Base-by-base conservation (phyloP, 2,888 invertebrate genomes). In the Napeogenes sylphis region DNA sequence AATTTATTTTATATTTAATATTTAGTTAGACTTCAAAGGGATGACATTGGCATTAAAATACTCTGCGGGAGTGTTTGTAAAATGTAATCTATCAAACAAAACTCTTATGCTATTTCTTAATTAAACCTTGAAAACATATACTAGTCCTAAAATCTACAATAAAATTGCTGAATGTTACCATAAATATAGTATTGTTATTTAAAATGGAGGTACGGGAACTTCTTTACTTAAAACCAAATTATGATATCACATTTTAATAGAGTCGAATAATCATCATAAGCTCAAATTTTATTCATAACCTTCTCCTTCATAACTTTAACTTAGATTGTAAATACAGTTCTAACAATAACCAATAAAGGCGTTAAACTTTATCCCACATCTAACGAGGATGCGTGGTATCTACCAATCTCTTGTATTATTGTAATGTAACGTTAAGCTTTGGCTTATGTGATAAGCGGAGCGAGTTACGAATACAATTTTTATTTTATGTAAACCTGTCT, bases 321-420 rank as follows among this genome's bases (percentile, higher is more conserved):
- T 30, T 51, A 30, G 30, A 30, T 21, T 30, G 21, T 47, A 30
- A 30, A 51, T 21, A 10, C 51, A 51, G 51, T 51, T 33, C 21
- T 45, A 58, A 64, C 63, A 64, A 64, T 64, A 55, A 61, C 64
- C 56, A 56, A 58, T 57, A 54, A 60, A 58, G 57, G 58, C 58
- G 60, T 61, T 58, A 64, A 61, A 66, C 67, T 66, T 63, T 67
- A 67, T 67, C 70, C 65, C 51, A 33, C 62, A 63, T 67, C 67
- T 61, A 47, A 61, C 62, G 55, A 51, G 55, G 57, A 55, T 57
- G 55, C n/a, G 21, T 6, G 35, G 53, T 59, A 59, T 66, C 66
- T 65, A 67, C 56, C 63, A 42, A 67, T 67, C 59, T 60, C 30
- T 57, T 46, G 64, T 56, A 61, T 61, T 66, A 64, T 67, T 68